Evolutionary conservation across 2,888 invertebrate genomes (phyloP), one percentile per base, ranked within the genome.

Genomic region (Drosophila gaucha): DNA sequence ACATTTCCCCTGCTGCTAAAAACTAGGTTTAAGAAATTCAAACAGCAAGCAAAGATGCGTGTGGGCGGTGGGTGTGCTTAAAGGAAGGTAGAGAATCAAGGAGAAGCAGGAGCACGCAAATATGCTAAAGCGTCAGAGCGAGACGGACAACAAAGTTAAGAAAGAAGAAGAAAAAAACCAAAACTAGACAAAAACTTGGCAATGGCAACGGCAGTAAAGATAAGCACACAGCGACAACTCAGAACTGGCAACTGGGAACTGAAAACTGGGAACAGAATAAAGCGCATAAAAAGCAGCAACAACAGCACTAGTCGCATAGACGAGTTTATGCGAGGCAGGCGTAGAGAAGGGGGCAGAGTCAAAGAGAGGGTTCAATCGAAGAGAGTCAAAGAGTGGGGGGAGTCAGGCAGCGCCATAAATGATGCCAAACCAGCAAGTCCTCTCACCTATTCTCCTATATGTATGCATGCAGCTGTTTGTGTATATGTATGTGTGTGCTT

Each of bases 181-280:
- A 69, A 86, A 82, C 87, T 86, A 86, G 85, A 84, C 80, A 69
- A 84, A 86, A 86, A 80, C 75, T 80, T 78, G 69, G 82, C 82
- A 75, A 78, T 78, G 80, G 67, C 75, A 51, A 39, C 20, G 49
- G 49, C 39, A 59, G 41, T 64, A 63, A 80, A 80, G 85, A 84
- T 75, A 86, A 74, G 67, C 66, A 28, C 24, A 54, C 51, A 54
- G 30, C 41, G 55, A 65, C 28, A 65, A 58, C 54, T 44, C 30
- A 33, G 39, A 67, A 12, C 24, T 30, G 30, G 44, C 55, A 68
- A 59, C 63, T 59, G 41, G 43, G 35, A 71, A 73, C 60, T 41
- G 31, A 12, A 24, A 64, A 62, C 69, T 47, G 58, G 39, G 50
- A 69, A 52, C 43, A 46, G 49, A 55, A 76, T 57, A 59, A 39